A percentile compares a stretch with the other conserved stretches of the same genome.
These are phyloP conservation scores for Gobius niger DNA, from an alignment of 2,113 vertebrate genomes.

Conservation along the genomic window DNA sequence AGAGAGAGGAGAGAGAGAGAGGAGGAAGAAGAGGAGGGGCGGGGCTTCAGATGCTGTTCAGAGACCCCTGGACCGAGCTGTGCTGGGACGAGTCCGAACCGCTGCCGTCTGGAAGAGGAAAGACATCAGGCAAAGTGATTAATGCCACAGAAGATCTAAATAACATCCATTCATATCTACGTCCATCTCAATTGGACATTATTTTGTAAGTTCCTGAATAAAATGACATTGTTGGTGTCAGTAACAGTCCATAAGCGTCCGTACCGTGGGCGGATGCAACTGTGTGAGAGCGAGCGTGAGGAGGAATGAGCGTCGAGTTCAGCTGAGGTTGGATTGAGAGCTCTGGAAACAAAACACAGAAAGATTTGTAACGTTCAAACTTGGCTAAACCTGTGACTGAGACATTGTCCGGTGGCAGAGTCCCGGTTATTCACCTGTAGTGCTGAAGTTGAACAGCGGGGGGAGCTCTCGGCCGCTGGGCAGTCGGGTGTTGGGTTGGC, in stretches of 20 bases:
- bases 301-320: conserved; percentile 93
- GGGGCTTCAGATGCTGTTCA: conserved; percentile 74
- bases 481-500: conserved; percentile 91
- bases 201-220: not conserved
- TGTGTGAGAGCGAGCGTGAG: conserved; percentile 91
- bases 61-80: conserved; percentile 72
- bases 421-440: conserved; percentile 74
- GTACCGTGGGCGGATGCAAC: conserved; percentile 84
- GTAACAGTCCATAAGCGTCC: conserved; percentile 9
- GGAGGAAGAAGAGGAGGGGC: not conserved
- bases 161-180: not conserved
- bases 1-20: conserved; percentile 25
- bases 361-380: not conserved
- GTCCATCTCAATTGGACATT: not conserved
- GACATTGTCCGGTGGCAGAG: no score
- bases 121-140: not conserved
- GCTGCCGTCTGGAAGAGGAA: conserved; percentile 52
- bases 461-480: conserved; percentile 93
- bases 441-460: conserved; percentile 95
- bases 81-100: conserved; percentile 73
- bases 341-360: conserved; percentile 75
- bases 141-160: not conserved
- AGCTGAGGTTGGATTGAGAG: conserved; percentile 94
- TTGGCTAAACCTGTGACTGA: not conserved
- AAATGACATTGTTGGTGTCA: not conserved